Evolutionary conservation across 30 jellyfish, hydroid and myxozoan genomes (phyloP).

Genomic region (Morbakka virulenta): DNA sequence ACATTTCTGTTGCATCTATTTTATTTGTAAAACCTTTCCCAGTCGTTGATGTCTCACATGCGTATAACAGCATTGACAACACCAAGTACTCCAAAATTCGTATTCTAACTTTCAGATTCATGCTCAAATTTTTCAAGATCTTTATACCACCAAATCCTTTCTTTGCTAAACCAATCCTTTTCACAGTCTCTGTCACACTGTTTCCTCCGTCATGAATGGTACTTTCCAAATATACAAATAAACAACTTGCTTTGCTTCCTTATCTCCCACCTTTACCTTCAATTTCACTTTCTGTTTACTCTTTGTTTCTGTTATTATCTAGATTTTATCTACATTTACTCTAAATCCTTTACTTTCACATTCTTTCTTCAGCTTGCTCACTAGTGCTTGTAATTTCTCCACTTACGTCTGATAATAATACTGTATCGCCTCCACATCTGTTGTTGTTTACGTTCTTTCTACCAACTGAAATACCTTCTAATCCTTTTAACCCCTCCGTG

Average conservation of each 20-base stretch:
- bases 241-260: slow-evolving; percentile 4
- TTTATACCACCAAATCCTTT: neutral
- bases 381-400: slow-evolving; percentile 11
- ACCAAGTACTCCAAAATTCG: slow-evolving; percentile 8
- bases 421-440: slow-evolving; percentile 30
- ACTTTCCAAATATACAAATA: neutral
- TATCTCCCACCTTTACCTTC: slow-evolving; percentile 6
- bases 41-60: slow-evolving; percentile 13
- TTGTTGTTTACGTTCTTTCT: neutral
- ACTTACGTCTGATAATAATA: slow-evolving; percentile 18
- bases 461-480: neutral
- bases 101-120: slow-evolving; percentile 4
- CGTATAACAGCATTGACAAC: slow-evolving; percentile 3
- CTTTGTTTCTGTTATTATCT: neutral
- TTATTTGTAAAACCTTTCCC: neutral
- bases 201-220: no score
- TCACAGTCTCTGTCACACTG: neutral
- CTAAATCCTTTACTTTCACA: neutral
- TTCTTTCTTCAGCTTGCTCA: slow-evolving; percentile 5
- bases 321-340: neutral
- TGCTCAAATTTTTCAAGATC: neutral
- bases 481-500: neutral
- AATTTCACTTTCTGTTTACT: neutral
- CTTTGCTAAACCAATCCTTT: slow-evolving; percentile 18
- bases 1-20: slow-evolving; percentile 8